phyloP scores from a whole-genome alignment of 2,113 vertebrate species.

The Aptenodytes forsteri region DNA sequence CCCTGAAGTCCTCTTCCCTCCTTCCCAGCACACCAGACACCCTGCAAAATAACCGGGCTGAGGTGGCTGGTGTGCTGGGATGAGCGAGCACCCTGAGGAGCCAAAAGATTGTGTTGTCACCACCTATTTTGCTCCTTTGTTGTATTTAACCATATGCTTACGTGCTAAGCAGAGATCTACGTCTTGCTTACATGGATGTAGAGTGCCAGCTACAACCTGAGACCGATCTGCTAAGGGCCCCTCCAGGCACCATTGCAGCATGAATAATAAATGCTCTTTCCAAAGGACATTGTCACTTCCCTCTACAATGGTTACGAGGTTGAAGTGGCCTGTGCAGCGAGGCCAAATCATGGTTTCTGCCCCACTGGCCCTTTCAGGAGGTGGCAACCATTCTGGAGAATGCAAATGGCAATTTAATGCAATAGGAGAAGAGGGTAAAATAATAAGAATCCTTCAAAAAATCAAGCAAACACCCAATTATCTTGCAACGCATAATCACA shows the following conservation, averaged over 20 bases:
- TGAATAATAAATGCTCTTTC: not conserved
- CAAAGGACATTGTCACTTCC: not conserved
- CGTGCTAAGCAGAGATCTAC: not conserved
- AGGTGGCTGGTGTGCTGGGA: not conserved
- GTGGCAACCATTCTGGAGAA: not conserved
- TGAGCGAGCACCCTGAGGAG: not conserved
- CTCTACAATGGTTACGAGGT: not conserved
- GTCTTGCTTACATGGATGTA: not conserved
- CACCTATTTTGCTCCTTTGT: not conserved
- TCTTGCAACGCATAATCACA: not conserved
- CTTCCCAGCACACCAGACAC: not conserved
- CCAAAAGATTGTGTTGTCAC: not conserved
- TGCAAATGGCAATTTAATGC: not conserved
- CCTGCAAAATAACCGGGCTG: rapidly evolving
- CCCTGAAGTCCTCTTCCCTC: not conserved
- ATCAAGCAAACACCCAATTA: not conserved
- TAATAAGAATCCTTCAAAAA: not conserved
- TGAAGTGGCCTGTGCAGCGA: not conserved
- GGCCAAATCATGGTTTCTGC: not conserved
- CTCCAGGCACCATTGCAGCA: not conserved
- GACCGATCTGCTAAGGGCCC: not conserved
- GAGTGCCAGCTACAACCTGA: not conserved
- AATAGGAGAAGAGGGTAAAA: not conserved
- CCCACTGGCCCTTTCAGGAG: not conserved
- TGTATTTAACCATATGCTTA: not conserved